Evolutionary conservation across 1,140 invertebrate species (phyloP), one percentile per base, ranked within the genome.

Genomic region (Drosophila suzukii): DNA sequence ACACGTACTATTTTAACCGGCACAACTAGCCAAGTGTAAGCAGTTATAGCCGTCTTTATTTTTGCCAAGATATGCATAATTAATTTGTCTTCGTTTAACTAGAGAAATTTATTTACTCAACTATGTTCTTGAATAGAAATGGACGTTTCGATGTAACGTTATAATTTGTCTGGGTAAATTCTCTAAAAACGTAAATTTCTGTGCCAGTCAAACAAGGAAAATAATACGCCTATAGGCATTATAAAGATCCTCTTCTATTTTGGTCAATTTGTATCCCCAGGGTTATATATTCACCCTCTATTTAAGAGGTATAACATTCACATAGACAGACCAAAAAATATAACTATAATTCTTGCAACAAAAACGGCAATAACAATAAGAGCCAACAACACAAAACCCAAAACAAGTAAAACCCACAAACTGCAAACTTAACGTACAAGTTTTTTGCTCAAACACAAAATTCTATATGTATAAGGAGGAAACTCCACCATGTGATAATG

Each of bases 41-140:
- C 43, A 75, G 70, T 75, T 82, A 50, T 50, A 50, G 17, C 36
- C 24, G 56, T 62, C 74, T 78, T 78, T 66, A 65, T 81, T 54
- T 67, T 65, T 74, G 78, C 78, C 78, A 76, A 81, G 56, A 76
- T 81, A 47, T 59, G 63, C 53, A 75, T 75, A 75, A 59, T 61
- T 67, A 59, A 68, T 81, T 73, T 67, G 47, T n/a, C 67, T 46
- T 24, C 36, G 36, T 47, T 47, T 62, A 50, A 43, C 24, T 30
- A 5, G 17, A 12, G 7, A 17, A 27, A 55, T 54, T 54, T 49
- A 15, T 30, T 7, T 30, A 32, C 47, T 8, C 3, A 30, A 2
- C 43, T 8, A 30, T 15, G 24, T 32, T 10, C 4, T 50, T 32
- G 47, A 49, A 11, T 6, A 27, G 20, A 10, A 6, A 13, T 20